phyloP scores from a whole-genome alignment of 2,888 invertebrate species.

The Elgonia sp. region DNA sequence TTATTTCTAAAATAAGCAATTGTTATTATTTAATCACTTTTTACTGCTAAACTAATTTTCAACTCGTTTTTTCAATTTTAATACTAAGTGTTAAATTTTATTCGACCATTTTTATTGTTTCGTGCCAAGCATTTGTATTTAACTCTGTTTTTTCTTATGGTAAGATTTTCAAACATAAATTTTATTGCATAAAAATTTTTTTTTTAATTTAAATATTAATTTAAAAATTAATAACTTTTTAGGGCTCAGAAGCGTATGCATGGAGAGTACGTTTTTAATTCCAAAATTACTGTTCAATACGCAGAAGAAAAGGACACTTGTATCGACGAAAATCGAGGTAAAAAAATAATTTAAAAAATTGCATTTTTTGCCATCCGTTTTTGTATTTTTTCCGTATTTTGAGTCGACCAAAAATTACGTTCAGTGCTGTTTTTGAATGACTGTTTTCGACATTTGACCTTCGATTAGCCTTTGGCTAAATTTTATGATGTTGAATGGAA shows the following conservation, averaged over 20 bases:
- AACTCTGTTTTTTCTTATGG: constrained; percentile 23
- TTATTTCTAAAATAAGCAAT: constrained; percentile 12
- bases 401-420: background rate
- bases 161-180: constrained; percentile 9
- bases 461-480: too few species aligned
- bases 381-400: background rate
- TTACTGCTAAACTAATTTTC: constrained; percentile 4
- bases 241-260: constrained; percentile 95
- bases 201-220: constrained; percentile 7
- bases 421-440: background rate
- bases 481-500: too few species aligned
- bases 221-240: constrained; percentile 64
- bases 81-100: constrained; percentile 27
- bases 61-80: constrained; percentile 34
- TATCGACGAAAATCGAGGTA: constrained; percentile 83
- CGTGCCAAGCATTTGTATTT: constrained; percentile 29
- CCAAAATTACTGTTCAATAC: constrained; percentile 89
- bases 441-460: too few species aligned
- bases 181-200: background rate
- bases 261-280: constrained; percentile 94
- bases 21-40: constrained; percentile 12
- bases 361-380: background rate
- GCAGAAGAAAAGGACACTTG: constrained; percentile 84
- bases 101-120: constrained; percentile 42
- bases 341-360: too few species aligned